Conservation (phyloP, 2,113 vertebrate species). For the Stictonetta naevosa region DNA sequence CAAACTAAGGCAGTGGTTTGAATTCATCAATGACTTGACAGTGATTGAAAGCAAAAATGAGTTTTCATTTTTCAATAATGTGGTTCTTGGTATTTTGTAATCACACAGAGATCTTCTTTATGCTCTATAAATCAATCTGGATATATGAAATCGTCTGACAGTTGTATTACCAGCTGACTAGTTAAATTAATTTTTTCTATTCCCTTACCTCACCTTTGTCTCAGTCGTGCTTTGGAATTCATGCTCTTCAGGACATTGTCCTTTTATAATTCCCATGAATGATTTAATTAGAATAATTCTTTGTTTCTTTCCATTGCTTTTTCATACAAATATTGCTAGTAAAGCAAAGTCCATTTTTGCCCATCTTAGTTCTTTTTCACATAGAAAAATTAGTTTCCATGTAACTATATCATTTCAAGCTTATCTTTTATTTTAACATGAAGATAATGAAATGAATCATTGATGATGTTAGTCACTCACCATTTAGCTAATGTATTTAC, state of each 20-base stretch:
- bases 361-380: not conserved
- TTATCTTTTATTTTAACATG: not conserved
- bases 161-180: not conserved
- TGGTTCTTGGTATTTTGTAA: not conserved
- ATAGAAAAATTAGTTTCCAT: not conserved
- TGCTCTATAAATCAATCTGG: not conserved
- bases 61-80: not conserved
- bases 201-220: not conserved
- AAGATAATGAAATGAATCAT: slow-evolving; percentile 33
- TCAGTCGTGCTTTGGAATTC: not conserved
- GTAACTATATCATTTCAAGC: not conserved
- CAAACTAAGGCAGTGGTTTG: not conserved
- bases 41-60: not conserved
- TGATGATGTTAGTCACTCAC: not conserved
- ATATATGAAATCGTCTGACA: not conserved
- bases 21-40: not conserved
- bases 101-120: not conserved
- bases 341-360: not conserved
- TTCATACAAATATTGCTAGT: not conserved
- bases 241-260: not conserved
- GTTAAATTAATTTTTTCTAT: not conserved
- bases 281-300: not conserved
- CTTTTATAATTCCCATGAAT: not conserved
- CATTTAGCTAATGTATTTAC: not conserved
- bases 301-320: not conserved